Base-by-base conservation (phyloP, 2,797 vertebrate species). In the Sebastes matsubarae region DNA sequence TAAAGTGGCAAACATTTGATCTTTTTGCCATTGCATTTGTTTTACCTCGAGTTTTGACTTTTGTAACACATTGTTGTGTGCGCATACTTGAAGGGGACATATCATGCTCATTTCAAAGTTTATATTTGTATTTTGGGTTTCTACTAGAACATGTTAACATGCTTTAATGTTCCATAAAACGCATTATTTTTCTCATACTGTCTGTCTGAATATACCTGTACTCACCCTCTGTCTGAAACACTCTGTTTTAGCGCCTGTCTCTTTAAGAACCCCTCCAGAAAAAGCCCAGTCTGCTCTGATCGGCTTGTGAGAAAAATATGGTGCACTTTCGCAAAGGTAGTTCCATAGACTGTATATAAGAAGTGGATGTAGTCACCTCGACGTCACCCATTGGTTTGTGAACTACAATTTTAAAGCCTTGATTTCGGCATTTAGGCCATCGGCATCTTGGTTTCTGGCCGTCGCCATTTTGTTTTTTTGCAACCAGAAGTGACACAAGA, bases 1-100 rank as follows among this genome's bases (percentile, higher is more conserved):
- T 58, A 14, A 52, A 75, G 52, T 69, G 46, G 46, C n/a, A 57
- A 50, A 12, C 5, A 83, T 82, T 81, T 67, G 46, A 36, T 70
- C 10, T 61, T 70, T 11, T 34, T 14, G 22, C 57, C 20, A 13
- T 42, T 55, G 54, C 8, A n/a, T 68, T 79, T 24, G 29, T 69
- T 34, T 64, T 38, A 8, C 3, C 6, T 27, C 8, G 4, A 24
- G 6, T 71, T 75, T 72, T 55, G 29, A 78, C 25, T 54, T 3
- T 12, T 71, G 59, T 60, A 55, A n/a, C 59, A 34, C 57, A 50
- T 30, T 32, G 30, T 42, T 63, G 6, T 50, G 55, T 5, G 29
- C 16, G 20, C 20, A 25, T 52, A 52, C 50, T 52, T 52, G 6
- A 52, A n/a, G 20, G 50, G 50, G 50, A 54, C 50, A n/a, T 52